A percentile compares a stretch with the other conserved stretches of the same genome.
Conservation (phyloP, 2,113 vertebrate genomes). For the Saccopteryx bilineata region DNA sequence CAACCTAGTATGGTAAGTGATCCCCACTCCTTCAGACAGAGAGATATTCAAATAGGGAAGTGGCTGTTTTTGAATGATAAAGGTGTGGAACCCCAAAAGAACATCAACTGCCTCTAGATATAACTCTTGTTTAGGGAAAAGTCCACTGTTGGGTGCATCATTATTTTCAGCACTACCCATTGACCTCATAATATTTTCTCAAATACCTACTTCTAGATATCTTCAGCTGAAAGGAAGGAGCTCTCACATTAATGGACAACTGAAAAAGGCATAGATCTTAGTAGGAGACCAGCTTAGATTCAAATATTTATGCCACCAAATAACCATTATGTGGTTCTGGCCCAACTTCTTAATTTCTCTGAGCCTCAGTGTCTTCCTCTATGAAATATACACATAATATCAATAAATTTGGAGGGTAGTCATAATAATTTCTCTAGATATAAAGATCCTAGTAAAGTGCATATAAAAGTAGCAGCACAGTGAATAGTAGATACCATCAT, state of each 20-base stretch:
- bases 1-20: neutral
- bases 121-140: conserved; percentile 52
- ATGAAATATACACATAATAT: conserved; percentile 54
- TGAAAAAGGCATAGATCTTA: conserved; percentile 63
- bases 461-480: neutral
- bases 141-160: conserved; percentile 30
- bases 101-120: conserved; percentile 29
- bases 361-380: conserved; percentile 17
- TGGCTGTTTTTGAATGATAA: conserved; percentile 50
- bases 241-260: neutral
- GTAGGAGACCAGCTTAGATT: conserved; percentile 36
- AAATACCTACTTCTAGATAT: conserved; percentile 53
- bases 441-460: conserved; percentile 1
- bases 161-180: conserved; percentile 35
- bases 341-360: conserved; percentile 32
- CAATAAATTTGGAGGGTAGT: conserved; percentile 6
- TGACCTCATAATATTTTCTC: conserved; percentile 33
- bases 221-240: conserved; percentile 4
- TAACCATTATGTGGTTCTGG: neutral
- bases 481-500: conserved; percentile 18
- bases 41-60: conserved; percentile 39
- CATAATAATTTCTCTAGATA: conserved; percentile 17
- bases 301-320: conserved; percentile 52
- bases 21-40: neutral
- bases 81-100: conserved; percentile 19